Conservation (phyloP, 37 sponge, comb jelly and placozoan species). For the Lycopodina hypogea region DNA sequence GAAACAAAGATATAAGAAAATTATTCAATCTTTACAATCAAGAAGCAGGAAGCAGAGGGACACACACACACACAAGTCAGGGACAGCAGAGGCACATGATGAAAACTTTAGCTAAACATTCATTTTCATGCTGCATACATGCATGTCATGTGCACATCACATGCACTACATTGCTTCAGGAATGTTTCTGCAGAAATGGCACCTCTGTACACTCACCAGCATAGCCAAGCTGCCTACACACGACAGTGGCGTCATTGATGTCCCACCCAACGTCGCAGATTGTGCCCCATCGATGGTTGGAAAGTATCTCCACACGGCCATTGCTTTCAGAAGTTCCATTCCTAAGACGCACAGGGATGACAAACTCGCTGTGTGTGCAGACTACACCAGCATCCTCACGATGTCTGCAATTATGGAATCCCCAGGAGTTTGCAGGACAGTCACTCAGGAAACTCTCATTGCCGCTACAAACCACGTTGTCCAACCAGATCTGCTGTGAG, state of each 20-base stretch:
- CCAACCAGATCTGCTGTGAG: conserved; percentile 37
- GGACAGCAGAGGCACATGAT: no score
- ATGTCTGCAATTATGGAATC: conserved; percentile 28
- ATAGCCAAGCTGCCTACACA: conserved; percentile 56
- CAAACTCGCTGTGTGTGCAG: conserved; percentile 30
- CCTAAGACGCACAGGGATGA: conserved; percentile 28
- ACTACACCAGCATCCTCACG: conserved; percentile 48
- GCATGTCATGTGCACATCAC: no score
- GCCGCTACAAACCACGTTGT: conserved; percentile 36
- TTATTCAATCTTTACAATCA: no score
- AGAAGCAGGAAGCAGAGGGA: no score
- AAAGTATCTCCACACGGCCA: conserved; percentile 42
- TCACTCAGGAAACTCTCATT: conserved; percentile 25
- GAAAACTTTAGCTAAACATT: no score
- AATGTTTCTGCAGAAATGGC: no score
- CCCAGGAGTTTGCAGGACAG: conserved; percentile 20
- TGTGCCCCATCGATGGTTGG: conserved; percentile 28
- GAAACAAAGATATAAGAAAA: no score
- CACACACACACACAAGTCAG: no score
- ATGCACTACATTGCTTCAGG: no score
- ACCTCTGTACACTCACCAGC: conserved; percentile 1
- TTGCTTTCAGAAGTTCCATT: conserved; percentile 29
- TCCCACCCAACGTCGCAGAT: conserved; percentile 37
- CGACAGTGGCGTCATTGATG: conserved; percentile 27
- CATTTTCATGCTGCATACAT: no score